Conservation (phyloP, 1,140 invertebrate species). For the Dendrolimus punctatus region DNA sequence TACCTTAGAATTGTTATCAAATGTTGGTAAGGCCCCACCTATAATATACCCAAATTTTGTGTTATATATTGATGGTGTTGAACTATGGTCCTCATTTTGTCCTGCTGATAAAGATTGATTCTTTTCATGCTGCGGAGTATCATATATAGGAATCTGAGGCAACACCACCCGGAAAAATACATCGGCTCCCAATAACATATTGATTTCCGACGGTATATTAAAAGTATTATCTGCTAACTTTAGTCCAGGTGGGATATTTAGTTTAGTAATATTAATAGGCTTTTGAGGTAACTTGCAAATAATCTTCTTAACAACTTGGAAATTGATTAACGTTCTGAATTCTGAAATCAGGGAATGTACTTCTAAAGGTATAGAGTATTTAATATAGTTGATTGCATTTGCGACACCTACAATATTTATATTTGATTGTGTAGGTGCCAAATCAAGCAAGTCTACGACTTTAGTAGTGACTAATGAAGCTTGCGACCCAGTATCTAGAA, state of each 20-base stretch:
- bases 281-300: constrained; percentile 16
- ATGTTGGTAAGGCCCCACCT: constrained; percentile 1
- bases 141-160: too few relatives aligned
- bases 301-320: constrained; percentile 16
- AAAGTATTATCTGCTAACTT: constrained; percentile 13
- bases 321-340: constrained; percentile 11
- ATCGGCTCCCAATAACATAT: constrained; percentile 16
- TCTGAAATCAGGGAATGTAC: constrained; percentile 7
- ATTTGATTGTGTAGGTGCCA: constrained; percentile 5
- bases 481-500: constrained; percentile 14
- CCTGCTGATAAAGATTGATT: neutral
- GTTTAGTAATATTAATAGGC: constrained; percentile 2
- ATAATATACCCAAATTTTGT: constrained; percentile 10
- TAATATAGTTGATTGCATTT: constrained; percentile 3
- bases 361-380: constrained; percentile 13
- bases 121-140: too few relatives aligned
- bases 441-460: constrained; percentile 7
- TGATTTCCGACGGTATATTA: constrained; percentile 10
- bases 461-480: constrained; percentile 10
- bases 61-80: constrained; percentile 3
- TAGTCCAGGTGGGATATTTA: constrained; percentile 8
- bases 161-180: constrained; percentile 13
- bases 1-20: neutral
- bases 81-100: too few relatives aligned
- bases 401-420: constrained; percentile 11